A percentile compares a stretch with the other conserved stretches of the same genome.
These are phyloP conservation scores for Acanthurus tractus DNA, from an alignment of 2,797 vertebrate species.

Conservation along the genomic window DNA sequence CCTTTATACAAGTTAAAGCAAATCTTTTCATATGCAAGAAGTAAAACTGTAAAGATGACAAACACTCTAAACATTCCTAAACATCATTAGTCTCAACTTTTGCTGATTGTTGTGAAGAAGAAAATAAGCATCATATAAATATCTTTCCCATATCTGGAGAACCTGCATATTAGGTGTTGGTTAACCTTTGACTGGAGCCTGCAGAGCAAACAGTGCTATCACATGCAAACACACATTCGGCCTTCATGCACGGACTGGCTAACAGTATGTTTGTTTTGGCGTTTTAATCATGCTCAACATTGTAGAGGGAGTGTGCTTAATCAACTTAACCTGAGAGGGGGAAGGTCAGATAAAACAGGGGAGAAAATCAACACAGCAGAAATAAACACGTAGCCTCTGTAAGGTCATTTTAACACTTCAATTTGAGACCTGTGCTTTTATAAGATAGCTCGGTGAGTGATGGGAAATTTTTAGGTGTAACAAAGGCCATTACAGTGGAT, in stretches of 20 bases:
- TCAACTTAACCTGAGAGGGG: conserved; percentile 6
- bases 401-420: conserved; percentile 16
- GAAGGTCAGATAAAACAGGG: neutral
- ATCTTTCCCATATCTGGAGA: conserved; percentile 27
- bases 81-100: conserved; percentile 45
- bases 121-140: conserved; percentile 46
- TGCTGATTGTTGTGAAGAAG: conserved; percentile 40
- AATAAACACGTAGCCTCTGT: conserved; percentile 5
- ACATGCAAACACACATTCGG: conserved; percentile 40
- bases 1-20: neutral
- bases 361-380: neutral
- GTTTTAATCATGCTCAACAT: conserved; percentile 35
- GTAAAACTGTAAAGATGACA: neutral
- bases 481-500: conserved; percentile 36
- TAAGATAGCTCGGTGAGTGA: conserved; percentile 2
- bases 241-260: conserved; percentile 3
- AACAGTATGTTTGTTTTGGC: conserved; percentile 16
- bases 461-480: conserved; percentile 15
- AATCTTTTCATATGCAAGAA: neutral
- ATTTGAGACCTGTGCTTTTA: conserved; percentile 17
- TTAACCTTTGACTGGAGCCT: conserved; percentile 64
- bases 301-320: conserved; percentile 5
- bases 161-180: conserved; percentile 44
- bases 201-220: conserved; percentile 54
- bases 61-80: conserved; percentile 20